These are phyloP conservation scores for Carcina quercana DNA, from an alignment of 2,888 invertebrate genomes.

Conservation along the genomic window DNA sequence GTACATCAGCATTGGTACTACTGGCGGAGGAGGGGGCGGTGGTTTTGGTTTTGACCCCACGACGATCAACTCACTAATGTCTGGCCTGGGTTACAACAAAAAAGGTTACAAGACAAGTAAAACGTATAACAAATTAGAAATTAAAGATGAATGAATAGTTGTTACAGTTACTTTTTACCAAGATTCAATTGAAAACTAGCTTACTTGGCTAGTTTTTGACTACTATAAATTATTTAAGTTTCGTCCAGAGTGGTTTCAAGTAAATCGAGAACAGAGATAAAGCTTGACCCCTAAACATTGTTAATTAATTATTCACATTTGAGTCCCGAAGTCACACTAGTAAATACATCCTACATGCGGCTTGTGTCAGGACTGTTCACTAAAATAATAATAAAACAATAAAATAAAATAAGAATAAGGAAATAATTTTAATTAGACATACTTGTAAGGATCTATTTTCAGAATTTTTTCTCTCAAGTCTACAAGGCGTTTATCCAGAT, in stretches of 20 bases:
- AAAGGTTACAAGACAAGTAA: not conserved
- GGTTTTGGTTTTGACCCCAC: slow-evolving; percentile 42
- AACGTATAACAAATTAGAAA: not conserved
- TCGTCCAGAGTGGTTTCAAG: too few species aligned
- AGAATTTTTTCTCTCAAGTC: slow-evolving; percentile 34
- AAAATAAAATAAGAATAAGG: not conserved
- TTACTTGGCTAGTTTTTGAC: too few species aligned
- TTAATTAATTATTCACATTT: too few species aligned
- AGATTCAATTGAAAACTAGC: too few species aligned
- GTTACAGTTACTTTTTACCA: too few species aligned
- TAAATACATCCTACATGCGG: too few species aligned
- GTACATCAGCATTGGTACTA: slow-evolving; percentile 30
- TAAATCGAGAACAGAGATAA: too few species aligned
- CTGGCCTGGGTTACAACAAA: slow-evolving; percentile 34
- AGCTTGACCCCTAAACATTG: too few species aligned
- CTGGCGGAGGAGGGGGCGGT: slow-evolving; percentile 34
- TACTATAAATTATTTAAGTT: too few species aligned
- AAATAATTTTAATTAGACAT: slow-evolving; percentile 9
- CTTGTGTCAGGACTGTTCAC: not conserved
- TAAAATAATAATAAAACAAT: slow-evolving; percentile 3
- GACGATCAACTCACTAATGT: slow-evolving; percentile 38
- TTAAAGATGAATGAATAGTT: too few species aligned
- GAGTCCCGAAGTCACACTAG: too few species aligned
- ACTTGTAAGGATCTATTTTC: slow-evolving; percentile 54
- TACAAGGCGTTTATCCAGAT: slow-evolving; percentile 37